Percentiles rank a stretch among this genome's conserved stretches.
These are phyloP conservation scores for Mylabris sibirica DNA, from an alignment of 2,888 invertebrate genomes.

Conservation along the genomic window DNA sequence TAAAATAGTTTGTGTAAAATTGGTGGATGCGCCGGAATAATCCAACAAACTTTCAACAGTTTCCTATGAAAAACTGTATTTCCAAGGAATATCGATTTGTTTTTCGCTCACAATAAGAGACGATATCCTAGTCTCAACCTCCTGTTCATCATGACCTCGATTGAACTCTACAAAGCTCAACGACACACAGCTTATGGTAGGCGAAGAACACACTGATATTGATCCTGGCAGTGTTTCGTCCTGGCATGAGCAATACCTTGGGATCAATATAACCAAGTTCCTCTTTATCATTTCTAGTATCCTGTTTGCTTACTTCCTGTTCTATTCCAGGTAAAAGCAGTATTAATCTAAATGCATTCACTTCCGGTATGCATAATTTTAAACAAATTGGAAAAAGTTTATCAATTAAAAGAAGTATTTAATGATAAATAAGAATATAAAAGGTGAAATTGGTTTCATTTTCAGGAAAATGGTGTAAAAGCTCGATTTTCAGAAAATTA, in stretches of 20 bases:
- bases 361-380: slow-evolving; percentile 27
- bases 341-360: slow-evolving; percentile 23
- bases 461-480: slow-evolving; percentile 50
- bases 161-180: slow-evolving; percentile 9
- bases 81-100: not conserved
- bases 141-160: slow-evolving; percentile 9
- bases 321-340: slow-evolving; percentile 52
- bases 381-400: not conserved
- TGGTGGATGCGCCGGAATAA: slow-evolving; percentile 12
- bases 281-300: slow-evolving; percentile 38
- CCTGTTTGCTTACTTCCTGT: slow-evolving; percentile 57
- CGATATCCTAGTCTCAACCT: slow-evolving; percentile 3
- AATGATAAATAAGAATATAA: not conserved
- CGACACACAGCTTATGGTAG: slow-evolving; percentile 12
- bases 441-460: slow-evolving; percentile 18
- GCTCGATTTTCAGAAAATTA: slow-evolving; percentile 51
- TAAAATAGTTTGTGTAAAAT: not conserved
- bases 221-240: slow-evolving; percentile 10
- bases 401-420: slow-evolving; percentile 12
- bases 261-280: slow-evolving; percentile 28
- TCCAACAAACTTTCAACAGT: not conserved
- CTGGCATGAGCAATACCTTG: slow-evolving; percentile 28
- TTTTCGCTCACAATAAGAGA: not conserved
- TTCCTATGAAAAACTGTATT: not conserved
- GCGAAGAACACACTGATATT: slow-evolving; percentile 7